A percentile compares a stretch with the other conserved stretches of the same genome.
phyloP scores from a whole-genome alignment of 2,113 vertebrate species.

The Pyxicephalus adspersus region DNA sequence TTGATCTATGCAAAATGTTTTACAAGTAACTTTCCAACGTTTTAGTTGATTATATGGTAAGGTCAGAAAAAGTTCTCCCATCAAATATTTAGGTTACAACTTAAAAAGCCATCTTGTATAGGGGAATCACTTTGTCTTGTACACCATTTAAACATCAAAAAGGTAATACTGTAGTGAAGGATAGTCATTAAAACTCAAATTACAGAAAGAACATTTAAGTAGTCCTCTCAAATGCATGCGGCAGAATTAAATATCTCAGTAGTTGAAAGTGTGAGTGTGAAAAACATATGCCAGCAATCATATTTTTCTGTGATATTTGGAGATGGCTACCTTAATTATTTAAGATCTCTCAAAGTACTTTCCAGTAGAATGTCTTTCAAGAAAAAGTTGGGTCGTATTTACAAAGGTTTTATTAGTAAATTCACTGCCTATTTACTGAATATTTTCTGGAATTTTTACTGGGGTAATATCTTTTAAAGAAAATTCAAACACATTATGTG shows the following conservation, averaged over 20 bases:
- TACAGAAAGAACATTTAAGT: slow-evolving; percentile 66
- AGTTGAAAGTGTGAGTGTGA: slow-evolving; percentile 70
- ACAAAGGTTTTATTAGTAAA: no score
- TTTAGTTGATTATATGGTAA: slow-evolving; percentile 29
- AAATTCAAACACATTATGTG: no score
- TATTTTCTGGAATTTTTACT: no score
- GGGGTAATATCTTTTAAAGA: no score
- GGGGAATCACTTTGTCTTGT: slow-evolving; percentile 69
- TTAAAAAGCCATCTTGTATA: slow-evolving; percentile 68
- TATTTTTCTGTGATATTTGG: slow-evolving; percentile 66
- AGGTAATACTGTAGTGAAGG: slow-evolving; percentile 65
- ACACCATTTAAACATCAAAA: slow-evolving; percentile 72
- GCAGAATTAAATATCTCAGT: slow-evolving; percentile 69
- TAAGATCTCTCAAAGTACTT: slow-evolving; percentile 58
- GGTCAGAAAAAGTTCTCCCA: slow-evolving; percentile 71
- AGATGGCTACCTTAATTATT: slow-evolving; percentile 68
- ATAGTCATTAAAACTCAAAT: slow-evolving; percentile 73
- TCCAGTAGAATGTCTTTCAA: background rate
- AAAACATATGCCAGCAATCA: slow-evolving; percentile 71
- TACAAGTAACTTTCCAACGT: background rate
- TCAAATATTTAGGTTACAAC: slow-evolving; percentile 76
- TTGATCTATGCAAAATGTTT: background rate
- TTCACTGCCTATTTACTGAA: no score
- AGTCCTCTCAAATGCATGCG: slow-evolving; percentile 70
- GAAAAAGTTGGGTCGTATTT: no score